Base-by-base conservation (phyloP, 2,888 invertebrate species). In the Dioctria linearis region DNA sequence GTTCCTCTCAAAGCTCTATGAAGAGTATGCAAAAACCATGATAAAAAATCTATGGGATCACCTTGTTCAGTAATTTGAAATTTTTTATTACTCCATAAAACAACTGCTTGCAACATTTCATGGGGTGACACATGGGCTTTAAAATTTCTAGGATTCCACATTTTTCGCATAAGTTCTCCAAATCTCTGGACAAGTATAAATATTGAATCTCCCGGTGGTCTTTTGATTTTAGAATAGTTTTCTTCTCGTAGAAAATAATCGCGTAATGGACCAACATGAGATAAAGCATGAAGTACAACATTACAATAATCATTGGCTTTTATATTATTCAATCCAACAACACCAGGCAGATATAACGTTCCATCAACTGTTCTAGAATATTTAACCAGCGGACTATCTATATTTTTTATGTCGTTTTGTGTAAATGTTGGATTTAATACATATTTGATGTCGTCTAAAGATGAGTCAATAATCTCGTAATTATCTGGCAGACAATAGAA, bases 291-390 rank as follows among this genome's bases (percentile, higher is more conserved):
- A 79, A 99, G 90, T 80, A 99, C 96, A 69, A 99, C 99, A 90
- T 99, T 99, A 88, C 99, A 99, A 87, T 99, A 99, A 89, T 99
- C 99, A 90, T 99, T 99, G 3, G 98, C 98, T 90, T 99, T 99
- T 85, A 99, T 99, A 88, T 99, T 99, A 87, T 99, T 99, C 71
- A 99, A 91, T 0, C 95, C 95, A 37, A 99, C 98, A 86, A 99
- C 98, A 80, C 98, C 99, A 3, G 99, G 99, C 87, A 96, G 93
- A 88, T 99, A 99, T 87, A 98, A 93, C 0, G 97, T 96, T 8
- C 98, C 98, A 89, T 99, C 98, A 83, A 97, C 98, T 0, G 99
- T 98, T 86, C 99, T 91, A 0, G 96, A 97, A 89, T 96, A 91
- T 88, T 97, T 98, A 5, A 94, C 93, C 5, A 89, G 89, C 0